Evolutionary conservation across 1,140 invertebrate species (phyloP).

Genomic region (Papilio helenus): DNA sequence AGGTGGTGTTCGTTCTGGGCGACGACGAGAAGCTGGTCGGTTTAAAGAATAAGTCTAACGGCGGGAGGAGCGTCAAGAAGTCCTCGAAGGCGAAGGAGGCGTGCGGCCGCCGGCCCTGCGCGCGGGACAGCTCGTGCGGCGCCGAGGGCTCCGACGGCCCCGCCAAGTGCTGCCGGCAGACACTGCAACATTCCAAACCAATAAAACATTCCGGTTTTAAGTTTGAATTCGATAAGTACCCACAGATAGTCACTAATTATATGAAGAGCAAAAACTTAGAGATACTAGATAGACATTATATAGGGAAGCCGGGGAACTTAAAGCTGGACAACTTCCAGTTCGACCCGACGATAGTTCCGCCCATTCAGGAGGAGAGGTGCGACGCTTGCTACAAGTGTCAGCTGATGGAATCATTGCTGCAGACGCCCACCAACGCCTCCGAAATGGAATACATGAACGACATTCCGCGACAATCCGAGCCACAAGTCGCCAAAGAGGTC

Average conservation of each 20-base stretch:
- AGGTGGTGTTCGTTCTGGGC: constrained; percentile 90
- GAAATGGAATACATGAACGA: constrained; percentile 87
- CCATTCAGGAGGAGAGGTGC: constrained; percentile 77
- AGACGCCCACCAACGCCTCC: constrained; percentile 87
- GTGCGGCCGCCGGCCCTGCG: constrained; percentile 49
- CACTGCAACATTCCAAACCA: constrained; percentile 83
- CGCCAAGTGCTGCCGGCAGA: constrained; percentile 76
- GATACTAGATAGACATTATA: constrained; percentile 85
- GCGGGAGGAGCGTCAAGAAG: constrained; percentile 70
- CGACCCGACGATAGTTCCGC: constrained; percentile 73
- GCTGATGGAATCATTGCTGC: constrained; percentile 80
- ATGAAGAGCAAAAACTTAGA: constrained; percentile 88
- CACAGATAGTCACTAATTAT: constrained; percentile 87
- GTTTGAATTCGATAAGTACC: constrained; percentile 88
- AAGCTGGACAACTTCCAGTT: constrained; percentile 81
- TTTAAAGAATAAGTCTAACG: constrained; percentile 80
- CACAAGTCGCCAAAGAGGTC: constrained; percentile 74
- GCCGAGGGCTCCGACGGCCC: constrained; percentile 60
- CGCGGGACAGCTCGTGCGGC: constrained; percentile 49
- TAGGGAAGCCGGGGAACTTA: constrained; percentile 84
- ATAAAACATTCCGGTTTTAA: constrained; percentile 87
- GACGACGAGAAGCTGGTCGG: constrained; percentile 87
- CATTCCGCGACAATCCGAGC: constrained; percentile 77
- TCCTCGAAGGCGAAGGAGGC: constrained; percentile 66
- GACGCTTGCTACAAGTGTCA: constrained; percentile 81